These are phyloP conservation scores for Lacerta agilis DNA, from an alignment of 2,797 vertebrate genomes.

Conservation along the genomic window DNA sequence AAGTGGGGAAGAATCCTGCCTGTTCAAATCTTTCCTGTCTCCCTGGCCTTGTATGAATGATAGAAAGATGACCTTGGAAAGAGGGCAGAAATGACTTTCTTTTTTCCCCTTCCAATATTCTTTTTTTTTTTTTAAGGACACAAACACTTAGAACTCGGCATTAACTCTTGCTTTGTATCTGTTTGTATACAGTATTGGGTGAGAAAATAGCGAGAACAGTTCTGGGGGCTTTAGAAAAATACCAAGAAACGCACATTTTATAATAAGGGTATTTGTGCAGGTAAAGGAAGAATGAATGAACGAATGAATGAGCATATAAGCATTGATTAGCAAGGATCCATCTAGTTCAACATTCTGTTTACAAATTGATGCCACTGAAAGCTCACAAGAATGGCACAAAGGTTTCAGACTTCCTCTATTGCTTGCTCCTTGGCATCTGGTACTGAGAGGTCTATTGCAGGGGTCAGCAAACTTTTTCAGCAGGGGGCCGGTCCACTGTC, in stretches of 20 bases:
- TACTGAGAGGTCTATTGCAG: neutral
- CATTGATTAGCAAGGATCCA: neutral
- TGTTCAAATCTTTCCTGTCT: slow-evolving; percentile 70
- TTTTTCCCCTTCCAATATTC: too few relatives aligned
- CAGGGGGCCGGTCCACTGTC: too few relatives aligned
- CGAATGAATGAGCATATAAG: neutral
- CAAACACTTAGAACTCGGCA: too few relatives aligned
- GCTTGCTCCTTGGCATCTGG: neutral
- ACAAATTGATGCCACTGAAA: neutral
- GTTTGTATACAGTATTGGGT: too few relatives aligned
- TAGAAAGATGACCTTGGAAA: slow-evolving; percentile 78
- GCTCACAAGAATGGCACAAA: neutral
- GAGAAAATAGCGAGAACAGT: neutral
- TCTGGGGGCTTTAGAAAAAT: neutral
- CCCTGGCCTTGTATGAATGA: slow-evolving; percentile 79
- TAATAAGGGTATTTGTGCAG: neutral
- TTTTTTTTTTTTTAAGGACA: too few relatives aligned
- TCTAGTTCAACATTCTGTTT: neutral
- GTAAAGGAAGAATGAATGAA: too few relatives aligned
- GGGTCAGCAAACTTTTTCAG: too few relatives aligned
- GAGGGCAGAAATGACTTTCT: slow-evolving; percentile 43
- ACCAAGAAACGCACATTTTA: neutral
- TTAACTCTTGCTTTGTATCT: too few relatives aligned
- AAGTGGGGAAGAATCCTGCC: slow-evolving; percentile 54
- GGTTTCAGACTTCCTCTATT: neutral